phyloP scores from a whole-genome alignment of 2,113 vertebrate genomes.

The Silurus glanis region DNA sequence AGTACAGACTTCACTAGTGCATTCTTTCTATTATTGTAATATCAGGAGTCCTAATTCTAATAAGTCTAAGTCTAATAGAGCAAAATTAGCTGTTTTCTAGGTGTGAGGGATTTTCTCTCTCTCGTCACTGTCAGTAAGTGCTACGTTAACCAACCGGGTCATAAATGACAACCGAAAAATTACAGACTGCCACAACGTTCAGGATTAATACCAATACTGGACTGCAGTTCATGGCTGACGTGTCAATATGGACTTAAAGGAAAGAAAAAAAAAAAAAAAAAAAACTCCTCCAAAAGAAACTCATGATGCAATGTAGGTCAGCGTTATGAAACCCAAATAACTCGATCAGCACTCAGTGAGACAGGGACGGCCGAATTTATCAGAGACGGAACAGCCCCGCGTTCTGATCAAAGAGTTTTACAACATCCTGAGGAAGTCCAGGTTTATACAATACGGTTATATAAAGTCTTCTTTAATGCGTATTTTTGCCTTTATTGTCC shows the following conservation, averaged over 20 bases:
- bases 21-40: no score
- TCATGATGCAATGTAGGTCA: neutral
- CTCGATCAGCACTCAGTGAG: neutral
- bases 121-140: no score
- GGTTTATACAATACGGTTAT: neutral
- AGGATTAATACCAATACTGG: neutral
- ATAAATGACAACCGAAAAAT: neutral
- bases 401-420: constrained; percentile 26
- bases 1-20: neutral
- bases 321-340: neutral
- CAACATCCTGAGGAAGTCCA: constrained; percentile 21
- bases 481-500: constrained; percentile 8
- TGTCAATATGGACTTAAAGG: neutral
- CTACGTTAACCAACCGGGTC: no score
- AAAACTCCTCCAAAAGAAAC: neutral
- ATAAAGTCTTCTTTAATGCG: constrained; percentile 12
- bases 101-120: no score
- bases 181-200: neutral
- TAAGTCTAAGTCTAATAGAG: no score
- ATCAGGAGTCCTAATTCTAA: no score
- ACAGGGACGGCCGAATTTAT: neutral
- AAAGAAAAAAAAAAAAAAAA: neutral
- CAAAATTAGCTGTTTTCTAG: no score
- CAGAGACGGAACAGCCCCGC: neutral
- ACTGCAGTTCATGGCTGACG: neutral